Evolutionary conservation across 2,888 invertebrate genomes (phyloP), one percentile per base, ranked within the genome.

Genomic region (Agrilus cyanescens): DNA sequence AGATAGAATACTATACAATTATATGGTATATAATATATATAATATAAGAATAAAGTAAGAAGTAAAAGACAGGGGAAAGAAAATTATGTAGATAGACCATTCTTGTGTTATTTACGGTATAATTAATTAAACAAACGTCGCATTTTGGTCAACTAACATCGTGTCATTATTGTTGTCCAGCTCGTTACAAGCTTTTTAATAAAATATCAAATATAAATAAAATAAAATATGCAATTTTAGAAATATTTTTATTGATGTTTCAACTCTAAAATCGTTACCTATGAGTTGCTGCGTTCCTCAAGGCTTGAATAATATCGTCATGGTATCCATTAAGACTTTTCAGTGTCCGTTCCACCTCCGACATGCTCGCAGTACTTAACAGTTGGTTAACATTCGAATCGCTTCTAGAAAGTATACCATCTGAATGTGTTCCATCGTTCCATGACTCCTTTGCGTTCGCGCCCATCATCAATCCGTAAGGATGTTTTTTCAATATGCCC

Each of bases 261-360:
- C n/a, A n/a, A n/a, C 6, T 20, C 4, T 25, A 25, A 3, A 25
- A 4, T 10, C 8, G 25, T 38, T 75, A 75, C 12, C 83, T 75
- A 59, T 84, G 85, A 10, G 57, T 54, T 16, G 87, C 87, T 10
- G 90, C 90, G 52, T 80, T 85, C 53, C 88, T 79, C 55, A 93
- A 67, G n/a, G 89, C 90, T 64, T 88, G 88, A 53, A 93, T 74
- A 56, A 93, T 85, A 61, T 89, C 87, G 60, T 90, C 91, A 66
- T 91, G 91, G 68, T 93, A 93, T 33, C 90, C 91, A 62, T 90
- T 89, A 34, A 91, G 73, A 46, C 84, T 85, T 72, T 86, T 85
- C n/a, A 89, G 73, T 38, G 86, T 89, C 55, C 88, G 76, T 60
- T 90, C 88, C 64, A 87, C 84, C 55, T 85, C 85, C 2, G 82